Percentiles rank a stretch among this genome's conserved stretches.
phyloP scores from a whole-genome alignment of 2,113 vertebrate species.

The Tragelaphus strepsiceros region DNA sequence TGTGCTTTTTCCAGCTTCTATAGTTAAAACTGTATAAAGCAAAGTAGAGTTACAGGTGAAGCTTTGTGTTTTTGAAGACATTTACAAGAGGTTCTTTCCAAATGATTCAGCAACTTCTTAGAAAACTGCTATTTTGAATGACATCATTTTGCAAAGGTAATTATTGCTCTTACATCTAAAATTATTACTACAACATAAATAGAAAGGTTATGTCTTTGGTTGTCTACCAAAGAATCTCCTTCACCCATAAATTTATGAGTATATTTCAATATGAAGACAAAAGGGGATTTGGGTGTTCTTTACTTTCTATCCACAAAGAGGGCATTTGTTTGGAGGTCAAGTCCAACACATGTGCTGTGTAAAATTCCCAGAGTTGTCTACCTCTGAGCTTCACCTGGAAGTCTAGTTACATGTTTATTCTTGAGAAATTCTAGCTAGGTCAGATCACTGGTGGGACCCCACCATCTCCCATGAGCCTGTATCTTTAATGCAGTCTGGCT shows the following conservation, averaged over 20 bases:
- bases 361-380: not conserved
- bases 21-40: not conserved
- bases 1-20: not conserved
- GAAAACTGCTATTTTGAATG: not conserved
- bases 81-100: not conserved
- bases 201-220: not conserved
- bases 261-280: slow-evolving; percentile 23
- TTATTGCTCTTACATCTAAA: not conserved
- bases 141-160: slow-evolving; percentile 5
- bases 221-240: not conserved
- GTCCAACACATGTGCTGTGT: not conserved
- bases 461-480: not conserved
- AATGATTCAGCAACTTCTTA: not conserved
- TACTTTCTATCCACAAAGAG: not conserved
- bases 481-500: not conserved
- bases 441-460: not conserved
- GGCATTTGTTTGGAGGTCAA: not conserved
- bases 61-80: not conserved
- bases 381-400: not conserved
- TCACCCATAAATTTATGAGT: not conserved
- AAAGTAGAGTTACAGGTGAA: not conserved
- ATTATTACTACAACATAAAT: not conserved
- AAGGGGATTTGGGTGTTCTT: not conserved
- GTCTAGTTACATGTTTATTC: not conserved
- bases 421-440: not conserved